phyloP scores from a whole-genome alignment of 53 echinoderm and acorn worm genomes.

The Henricia sp. region DNA sequence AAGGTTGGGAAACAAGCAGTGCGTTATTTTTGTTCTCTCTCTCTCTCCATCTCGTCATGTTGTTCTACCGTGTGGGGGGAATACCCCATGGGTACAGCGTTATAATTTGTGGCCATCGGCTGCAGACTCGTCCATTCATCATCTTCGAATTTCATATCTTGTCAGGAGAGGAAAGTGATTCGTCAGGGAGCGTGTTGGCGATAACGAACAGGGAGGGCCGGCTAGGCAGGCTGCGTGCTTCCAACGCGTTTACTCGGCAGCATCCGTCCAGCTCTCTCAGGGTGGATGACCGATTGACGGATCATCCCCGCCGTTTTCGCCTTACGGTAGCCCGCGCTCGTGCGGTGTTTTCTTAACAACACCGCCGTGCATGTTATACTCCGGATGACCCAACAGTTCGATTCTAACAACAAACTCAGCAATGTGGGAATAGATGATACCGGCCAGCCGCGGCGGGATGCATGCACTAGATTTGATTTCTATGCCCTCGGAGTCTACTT shows the following conservation, averaged over 20 bases:
- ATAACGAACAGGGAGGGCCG: neutral
- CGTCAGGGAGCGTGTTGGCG: neutral
- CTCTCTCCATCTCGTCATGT: neutral
- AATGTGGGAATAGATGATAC: neutral
- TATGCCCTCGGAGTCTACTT: conserved; percentile 8
- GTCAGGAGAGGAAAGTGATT: neutral
- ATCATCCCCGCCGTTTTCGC: neutral
- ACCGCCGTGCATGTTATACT: neutral
- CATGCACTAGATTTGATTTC: conserved; percentile 55
- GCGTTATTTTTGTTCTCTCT: neutral
- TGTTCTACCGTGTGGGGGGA: neutral
- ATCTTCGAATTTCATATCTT: conserved; percentile 47
- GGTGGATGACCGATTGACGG: conserved; percentile 45
- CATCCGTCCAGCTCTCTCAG: neutral
- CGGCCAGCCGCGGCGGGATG: neutral
- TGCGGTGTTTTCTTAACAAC: conserved; percentile 31
- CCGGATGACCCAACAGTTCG: conserved; percentile 37
- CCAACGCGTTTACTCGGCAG: neutral
- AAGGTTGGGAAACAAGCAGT: conserved; percentile 24
- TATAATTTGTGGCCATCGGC: conserved; percentile 47
- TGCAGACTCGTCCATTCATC: conserved; percentile 36
- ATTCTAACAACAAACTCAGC: conserved; percentile 43
- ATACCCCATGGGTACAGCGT: conserved; percentile 39
- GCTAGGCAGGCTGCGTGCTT: neutral
- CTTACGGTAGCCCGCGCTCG: too few relatives aligned